A percentile compares a stretch with the other conserved stretches of the same genome.
Conservation (phyloP, 2,888 invertebrate genomes). For the Drosophila nigricruria region DNA sequence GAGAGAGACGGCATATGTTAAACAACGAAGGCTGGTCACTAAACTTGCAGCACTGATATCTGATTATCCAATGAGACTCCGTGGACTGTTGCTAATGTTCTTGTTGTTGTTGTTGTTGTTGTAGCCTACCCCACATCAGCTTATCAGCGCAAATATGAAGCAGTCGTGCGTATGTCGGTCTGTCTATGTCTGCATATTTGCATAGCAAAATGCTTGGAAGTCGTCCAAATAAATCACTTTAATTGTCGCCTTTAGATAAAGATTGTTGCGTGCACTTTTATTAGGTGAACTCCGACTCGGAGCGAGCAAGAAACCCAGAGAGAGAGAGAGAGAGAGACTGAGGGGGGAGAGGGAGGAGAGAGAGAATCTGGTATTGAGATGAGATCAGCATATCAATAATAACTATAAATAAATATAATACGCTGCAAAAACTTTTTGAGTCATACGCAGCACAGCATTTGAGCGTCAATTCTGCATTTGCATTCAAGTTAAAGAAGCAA, state of each 20-base stretch:
- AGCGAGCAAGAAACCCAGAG: background rate
- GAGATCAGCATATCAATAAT: conserved; percentile 49
- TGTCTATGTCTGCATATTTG: conserved; percentile 48
- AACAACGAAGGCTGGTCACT: conserved; percentile 23
- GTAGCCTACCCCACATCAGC: conserved; percentile 34
- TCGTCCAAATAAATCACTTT: conserved; percentile 70
- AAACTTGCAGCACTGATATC: conserved; percentile 21
- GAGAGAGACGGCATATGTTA: conserved; percentile 6
- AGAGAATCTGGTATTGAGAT: conserved; percentile 8
- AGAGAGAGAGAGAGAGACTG: conserved; percentile 16
- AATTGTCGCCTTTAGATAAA: conserved; percentile 65
- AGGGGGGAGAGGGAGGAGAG: conserved; percentile 17
- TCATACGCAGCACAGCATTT: conserved; percentile 27
- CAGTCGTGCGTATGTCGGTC: conserved; percentile 16
- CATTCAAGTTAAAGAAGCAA: conserved; percentile 13
- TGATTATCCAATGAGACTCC: conserved; percentile 16
- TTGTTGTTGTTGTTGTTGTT: conserved; percentile 1
- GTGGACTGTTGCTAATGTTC: no score
- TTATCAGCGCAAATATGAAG: conserved; percentile 47
- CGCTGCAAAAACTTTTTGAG: conserved; percentile 25
- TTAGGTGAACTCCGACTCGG: conserved; percentile 48
- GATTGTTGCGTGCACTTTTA: conserved; percentile 54
- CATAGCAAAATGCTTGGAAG: conserved; percentile 53
- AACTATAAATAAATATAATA: conserved; percentile 47
- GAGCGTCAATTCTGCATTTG: conserved; percentile 27